phyloP scores from a whole-genome alignment of 2,888 invertebrate genomes.

The Lasius platythorax region DNA sequence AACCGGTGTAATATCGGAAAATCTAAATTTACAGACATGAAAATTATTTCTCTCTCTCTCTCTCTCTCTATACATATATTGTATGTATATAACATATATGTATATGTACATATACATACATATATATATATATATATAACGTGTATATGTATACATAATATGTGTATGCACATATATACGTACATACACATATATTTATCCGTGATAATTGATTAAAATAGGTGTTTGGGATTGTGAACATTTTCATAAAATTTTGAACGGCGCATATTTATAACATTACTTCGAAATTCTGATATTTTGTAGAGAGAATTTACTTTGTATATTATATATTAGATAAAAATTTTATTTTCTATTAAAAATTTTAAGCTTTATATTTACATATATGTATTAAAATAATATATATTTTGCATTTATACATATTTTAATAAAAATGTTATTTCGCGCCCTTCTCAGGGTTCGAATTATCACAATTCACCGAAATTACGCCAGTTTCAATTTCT shows the following conservation, averaged over 20 bases:
- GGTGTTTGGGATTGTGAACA: neutral
- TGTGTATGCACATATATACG: no score
- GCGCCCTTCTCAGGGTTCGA: neutral
- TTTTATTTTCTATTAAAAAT: neutral
- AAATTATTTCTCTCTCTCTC: neutral
- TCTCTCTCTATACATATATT: no score
- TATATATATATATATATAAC: no score
- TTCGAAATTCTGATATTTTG: neutral
- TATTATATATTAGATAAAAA: slow-evolving; percentile 13
- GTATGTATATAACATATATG: no score
- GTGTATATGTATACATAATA: no score
- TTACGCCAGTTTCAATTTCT: slow-evolving; percentile 23
- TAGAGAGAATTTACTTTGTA: slow-evolving; percentile 1
- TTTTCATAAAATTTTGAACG: neutral
- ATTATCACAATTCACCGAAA: slow-evolving; percentile 13
- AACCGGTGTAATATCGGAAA: neutral
- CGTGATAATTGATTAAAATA: neutral
- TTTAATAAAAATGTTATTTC: neutral
- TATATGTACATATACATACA: no score
- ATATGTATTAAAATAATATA: neutral
- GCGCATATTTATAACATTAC: neutral
- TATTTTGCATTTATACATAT: neutral
- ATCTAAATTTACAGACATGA: neutral
- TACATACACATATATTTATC: neutral
- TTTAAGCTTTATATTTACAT: neutral